Evolutionary conservation across 1,140 invertebrate species (phyloP), one percentile per base, ranked within the genome.

Genomic region (Drosophila willistoni): DNA sequence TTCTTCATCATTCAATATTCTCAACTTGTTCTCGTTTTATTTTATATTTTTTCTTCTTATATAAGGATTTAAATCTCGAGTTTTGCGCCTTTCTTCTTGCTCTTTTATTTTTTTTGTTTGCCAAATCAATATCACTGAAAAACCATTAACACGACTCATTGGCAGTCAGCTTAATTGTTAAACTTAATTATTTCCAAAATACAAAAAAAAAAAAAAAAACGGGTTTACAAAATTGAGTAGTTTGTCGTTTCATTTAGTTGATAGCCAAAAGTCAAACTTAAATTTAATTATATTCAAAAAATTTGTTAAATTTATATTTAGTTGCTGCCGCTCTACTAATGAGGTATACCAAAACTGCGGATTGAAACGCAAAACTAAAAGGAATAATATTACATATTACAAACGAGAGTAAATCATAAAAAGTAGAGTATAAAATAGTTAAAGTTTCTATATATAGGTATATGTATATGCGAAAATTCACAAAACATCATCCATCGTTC

Each of bases 301-400:
- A 64, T 51, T 51, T 22, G 44, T 51, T 51, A 22, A 22, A 22
- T 51, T 51, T 22, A 51, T 51, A 87, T 82, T 82, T 87, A 86
- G 83, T 87, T 77, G 54, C 87, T 79, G 83, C 82, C 81, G 81
- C 81, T 82, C 75, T 64, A 86, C 79, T 87, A 87, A 86, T 86
- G 83, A 86, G 83, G 83, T 86, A 86, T 86, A 86, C 73, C 44
- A 51, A 82, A 68, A 87, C 73, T 71, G 71, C 78, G 83, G 68
- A 69, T 78, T 85, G 71, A 81, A 81, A 70, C 65, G 73, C 73
- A 39, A 79, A 79, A 64, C 61, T 54, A 69, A 56, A 83, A 81
- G 68, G 68, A 64, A 68, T n/a, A n/a, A n/a, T n/a, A n/a, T 72
- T 79, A 63, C 64, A 76, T 70, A 79, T 44, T 14, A 72, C 44